phyloP scores from a whole-genome alignment of 2,797 vertebrate genomes.

The Simalia tracyae region DNA sequence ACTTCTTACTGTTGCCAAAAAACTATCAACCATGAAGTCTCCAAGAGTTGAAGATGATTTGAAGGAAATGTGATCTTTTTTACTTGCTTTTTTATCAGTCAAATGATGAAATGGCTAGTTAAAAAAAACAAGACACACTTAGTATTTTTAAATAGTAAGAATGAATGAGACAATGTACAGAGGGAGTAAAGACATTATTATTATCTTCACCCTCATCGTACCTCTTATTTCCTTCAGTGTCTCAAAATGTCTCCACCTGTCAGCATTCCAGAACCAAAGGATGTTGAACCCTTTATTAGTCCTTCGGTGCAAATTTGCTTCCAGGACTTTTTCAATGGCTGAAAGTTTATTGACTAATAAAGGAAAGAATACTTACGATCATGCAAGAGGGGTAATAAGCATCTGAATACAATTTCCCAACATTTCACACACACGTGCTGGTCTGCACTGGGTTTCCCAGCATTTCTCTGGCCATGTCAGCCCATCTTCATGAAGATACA shows the following conservation, averaged over 20 bases:
- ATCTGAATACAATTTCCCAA: not conserved
- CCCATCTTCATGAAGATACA: not conserved
- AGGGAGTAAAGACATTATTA: not conserved
- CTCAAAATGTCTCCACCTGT: not conserved
- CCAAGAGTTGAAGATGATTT: not conserved
- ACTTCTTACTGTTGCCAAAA: no score
- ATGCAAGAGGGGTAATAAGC: not conserved
- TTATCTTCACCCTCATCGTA: not conserved
- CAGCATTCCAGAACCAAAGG: not conserved
- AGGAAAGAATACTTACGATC: not conserved
- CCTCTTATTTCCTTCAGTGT: not conserved
- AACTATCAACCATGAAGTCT: not conserved
- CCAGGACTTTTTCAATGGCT: not conserved
- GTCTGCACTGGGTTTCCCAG: not conserved
- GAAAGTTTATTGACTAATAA: not conserved
- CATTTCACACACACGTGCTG: not conserved
- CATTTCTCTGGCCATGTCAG: not conserved
- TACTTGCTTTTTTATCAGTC: not conserved
- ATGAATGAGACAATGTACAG: not conserved
- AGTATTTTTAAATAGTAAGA: not conserved
- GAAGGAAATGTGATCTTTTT: not conserved
- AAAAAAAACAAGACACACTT: not conserved
- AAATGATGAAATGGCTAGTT: not conserved
- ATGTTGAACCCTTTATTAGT: not conserved
- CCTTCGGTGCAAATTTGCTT: not conserved